phyloP scores from a whole-genome alignment of 2,113 vertebrate genomes.

The Corydoras sp. region DNA sequence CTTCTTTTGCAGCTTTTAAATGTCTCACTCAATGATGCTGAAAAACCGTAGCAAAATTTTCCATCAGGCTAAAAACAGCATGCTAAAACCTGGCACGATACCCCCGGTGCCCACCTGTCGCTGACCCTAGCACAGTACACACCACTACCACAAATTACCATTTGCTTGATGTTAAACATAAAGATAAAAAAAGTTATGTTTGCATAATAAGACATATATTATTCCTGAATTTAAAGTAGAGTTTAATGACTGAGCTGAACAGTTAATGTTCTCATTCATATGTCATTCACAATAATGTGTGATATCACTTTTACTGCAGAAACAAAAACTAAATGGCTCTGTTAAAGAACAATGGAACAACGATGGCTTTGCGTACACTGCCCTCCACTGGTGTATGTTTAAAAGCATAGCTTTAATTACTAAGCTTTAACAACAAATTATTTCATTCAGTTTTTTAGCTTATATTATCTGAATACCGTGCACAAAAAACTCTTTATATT shows the following conservation, averaged over 20 bases:
- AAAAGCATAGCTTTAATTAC: background rate
- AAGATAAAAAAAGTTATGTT: too few relatives aligned
- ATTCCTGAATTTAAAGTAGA: background rate
- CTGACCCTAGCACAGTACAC: conserved; percentile 36
- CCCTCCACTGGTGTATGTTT: background rate
- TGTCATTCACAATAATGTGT: too few relatives aligned
- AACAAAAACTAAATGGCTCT: background rate
- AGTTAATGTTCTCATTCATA: too few relatives aligned
- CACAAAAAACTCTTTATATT: too few relatives aligned
- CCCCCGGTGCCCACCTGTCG: conserved; percentile 52
- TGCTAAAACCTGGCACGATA: conserved; percentile 43
- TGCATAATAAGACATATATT: too few relatives aligned
- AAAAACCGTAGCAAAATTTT: conserved; percentile 54
- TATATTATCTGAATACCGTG: too few relatives aligned
- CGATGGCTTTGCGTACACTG: conserved; percentile 17
- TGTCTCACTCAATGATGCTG: conserved; percentile 45
- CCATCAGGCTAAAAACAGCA: conserved; percentile 57
- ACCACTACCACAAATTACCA: conserved; percentile 33
- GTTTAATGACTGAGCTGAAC: too few relatives aligned
- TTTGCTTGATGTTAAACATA: conserved; percentile 46
- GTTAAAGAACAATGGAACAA: conserved; percentile 3
- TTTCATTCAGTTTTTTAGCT: too few relatives aligned
- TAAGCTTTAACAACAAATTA: too few relatives aligned
- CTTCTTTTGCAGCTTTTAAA: conserved; percentile 18
- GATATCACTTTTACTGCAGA: too few relatives aligned